A percentile compares a stretch with the other conserved stretches of the same genome.
phyloP scores from a whole-genome alignment of 2,888 invertebrate genomes.

The Drymonia ruficornis region DNA sequence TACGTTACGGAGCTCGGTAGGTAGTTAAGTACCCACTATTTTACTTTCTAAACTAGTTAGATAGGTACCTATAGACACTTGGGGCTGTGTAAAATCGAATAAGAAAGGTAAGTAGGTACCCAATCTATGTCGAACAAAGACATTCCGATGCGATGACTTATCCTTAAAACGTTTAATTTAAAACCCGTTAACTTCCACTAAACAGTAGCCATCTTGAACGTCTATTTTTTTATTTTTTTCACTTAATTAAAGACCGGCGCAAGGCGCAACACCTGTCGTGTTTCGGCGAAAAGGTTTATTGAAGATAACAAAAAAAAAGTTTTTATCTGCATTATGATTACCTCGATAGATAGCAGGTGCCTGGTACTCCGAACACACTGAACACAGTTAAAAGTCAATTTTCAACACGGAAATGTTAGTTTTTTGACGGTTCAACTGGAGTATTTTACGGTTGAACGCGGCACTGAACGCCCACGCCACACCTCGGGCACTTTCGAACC shows the following conservation, averaged over 20 bases:
- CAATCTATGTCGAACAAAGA: slow-evolving; percentile 16
- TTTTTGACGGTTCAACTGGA: slow-evolving; percentile 41
- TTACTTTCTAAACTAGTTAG: background rate
- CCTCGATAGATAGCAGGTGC: slow-evolving; percentile 36
- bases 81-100: background rate
- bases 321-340: slow-evolving; percentile 44
- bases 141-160: slow-evolving; percentile 28
- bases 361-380: slow-evolving; percentile 40
- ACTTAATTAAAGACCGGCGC: slow-evolving; percentile 16
- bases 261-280: slow-evolving; percentile 18
- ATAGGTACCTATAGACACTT: background rate
- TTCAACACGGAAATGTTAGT: slow-evolving; percentile 54
- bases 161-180: slow-evolving; percentile 5
- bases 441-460: slow-evolving; percentile 68
- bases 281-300: slow-evolving; percentile 18
- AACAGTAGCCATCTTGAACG: background rate
- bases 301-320: slow-evolving; percentile 37
- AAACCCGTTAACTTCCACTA: slow-evolving; percentile 6
- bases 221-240: background rate
- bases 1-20: background rate
- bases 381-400: slow-evolving; percentile 48
- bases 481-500: slow-evolving; percentile 79
- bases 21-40: background rate
- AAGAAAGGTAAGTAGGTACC: background rate
- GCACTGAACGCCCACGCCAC: slow-evolving; percentile 73